These are phyloP conservation scores for Temnopleurus reevesii DNA, from an alignment of 53 echinoderm and acorn worm genomes.

Conservation along the genomic window DNA sequence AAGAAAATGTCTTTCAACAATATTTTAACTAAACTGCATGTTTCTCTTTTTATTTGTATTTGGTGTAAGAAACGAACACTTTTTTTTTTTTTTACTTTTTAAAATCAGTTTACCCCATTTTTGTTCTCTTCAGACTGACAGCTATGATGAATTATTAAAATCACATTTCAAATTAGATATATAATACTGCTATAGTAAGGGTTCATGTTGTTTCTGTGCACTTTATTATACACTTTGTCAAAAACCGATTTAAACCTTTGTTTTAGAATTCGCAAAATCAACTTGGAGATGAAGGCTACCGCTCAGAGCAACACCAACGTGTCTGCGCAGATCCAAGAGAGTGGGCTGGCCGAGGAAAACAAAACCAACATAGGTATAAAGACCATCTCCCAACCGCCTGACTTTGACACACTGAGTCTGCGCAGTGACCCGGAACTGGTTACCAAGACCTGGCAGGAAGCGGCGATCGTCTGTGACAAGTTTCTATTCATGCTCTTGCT, in stretches of 20 bases:
- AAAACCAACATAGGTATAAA: neutral
- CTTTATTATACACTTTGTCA: no score
- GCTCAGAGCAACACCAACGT: neutral
- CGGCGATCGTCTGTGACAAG: conserved; percentile 36
- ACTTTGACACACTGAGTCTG: neutral
- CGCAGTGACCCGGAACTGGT: conserved; percentile 46
- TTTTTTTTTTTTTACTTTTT: no score
- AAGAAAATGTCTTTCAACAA: no score
- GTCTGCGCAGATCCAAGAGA: neutral
- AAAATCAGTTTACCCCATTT: no score
- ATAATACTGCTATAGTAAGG: no score
- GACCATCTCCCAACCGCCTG: neutral
- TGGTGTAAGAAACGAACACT: no score
- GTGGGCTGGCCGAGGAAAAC: neutral
- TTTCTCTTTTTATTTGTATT: no score
- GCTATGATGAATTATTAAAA: no score
- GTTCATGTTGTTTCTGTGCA: no score
- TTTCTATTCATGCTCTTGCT: neutral
- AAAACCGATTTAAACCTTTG: neutral
- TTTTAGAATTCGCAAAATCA: neutral
- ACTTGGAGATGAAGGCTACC: neutral
- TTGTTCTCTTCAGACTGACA: no score
- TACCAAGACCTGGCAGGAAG: conserved; percentile 25
- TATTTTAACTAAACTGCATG: no score
- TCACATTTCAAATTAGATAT: no score